Conservation (phyloP, 2,113 vertebrate species). For the Phylloscopus whistleri region DNA sequence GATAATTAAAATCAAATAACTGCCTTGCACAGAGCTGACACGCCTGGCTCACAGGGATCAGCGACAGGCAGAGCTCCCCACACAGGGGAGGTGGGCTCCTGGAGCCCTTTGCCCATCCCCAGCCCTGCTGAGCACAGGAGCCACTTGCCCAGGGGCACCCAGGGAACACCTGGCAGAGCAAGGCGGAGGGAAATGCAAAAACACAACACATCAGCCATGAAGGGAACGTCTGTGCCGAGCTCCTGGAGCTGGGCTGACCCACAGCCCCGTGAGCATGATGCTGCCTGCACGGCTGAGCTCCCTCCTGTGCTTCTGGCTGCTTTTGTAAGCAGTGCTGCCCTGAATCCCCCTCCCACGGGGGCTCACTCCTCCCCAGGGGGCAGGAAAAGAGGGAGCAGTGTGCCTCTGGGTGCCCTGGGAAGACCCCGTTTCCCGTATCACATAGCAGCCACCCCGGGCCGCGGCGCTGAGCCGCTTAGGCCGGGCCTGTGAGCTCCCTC, state of each 20-base stretch:
- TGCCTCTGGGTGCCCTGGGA: background rate
- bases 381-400: background rate
- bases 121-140: background rate
- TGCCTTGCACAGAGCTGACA: background rate
- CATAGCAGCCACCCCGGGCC: background rate
- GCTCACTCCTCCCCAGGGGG: background rate
- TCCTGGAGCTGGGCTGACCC: background rate
- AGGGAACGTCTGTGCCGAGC: background rate
- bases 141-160: background rate
- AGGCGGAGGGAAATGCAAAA: background rate
- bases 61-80: background rate
- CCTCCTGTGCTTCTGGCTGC: background rate
- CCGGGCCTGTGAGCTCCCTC: constrained; percentile 4
- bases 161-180: background rate
- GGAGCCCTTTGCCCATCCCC: background rate
- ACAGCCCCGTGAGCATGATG: accelerated
- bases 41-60: background rate
- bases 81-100: accelerated
- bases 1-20: constrained; percentile 34
- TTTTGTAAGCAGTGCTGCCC: background rate
- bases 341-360: background rate
- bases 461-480: background rate
- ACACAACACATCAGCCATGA: background rate
- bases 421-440: background rate
- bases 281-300: background rate